These are phyloP conservation scores for Loriculus beryllinus DNA, from an alignment of 2,797 vertebrate species.

Conservation along the genomic window DNA sequence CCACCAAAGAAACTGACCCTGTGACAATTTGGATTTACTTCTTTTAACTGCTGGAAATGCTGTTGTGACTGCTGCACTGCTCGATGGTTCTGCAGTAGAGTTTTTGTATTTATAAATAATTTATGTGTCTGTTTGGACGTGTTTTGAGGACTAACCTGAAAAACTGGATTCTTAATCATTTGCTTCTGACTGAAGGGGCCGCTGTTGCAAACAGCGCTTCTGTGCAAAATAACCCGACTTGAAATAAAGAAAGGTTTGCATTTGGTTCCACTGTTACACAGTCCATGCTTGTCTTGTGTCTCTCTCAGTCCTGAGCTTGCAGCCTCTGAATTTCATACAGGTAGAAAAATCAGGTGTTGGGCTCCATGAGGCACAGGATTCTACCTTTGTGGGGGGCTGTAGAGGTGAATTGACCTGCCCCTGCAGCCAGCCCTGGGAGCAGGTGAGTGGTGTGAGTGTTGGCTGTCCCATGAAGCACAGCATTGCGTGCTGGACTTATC, in stretches of 20 bases:
- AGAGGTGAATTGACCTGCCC: neutral
- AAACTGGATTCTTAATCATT: neutral
- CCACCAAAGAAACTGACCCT: neutral
- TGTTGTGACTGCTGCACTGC: neutral
- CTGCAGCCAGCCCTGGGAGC: neutral
- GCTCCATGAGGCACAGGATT: neutral
- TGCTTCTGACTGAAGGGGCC: neutral
- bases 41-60: neutral
- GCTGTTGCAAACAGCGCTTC: neutral
- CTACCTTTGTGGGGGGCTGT: neutral
- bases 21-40: neutral
- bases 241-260: conserved; percentile 55
- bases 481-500: accelerated
- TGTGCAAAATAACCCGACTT: neutral
- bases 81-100: neutral
- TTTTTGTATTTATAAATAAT: conserved; percentile 18
- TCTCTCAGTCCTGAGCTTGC: neutral
- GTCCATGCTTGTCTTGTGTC: neutral
- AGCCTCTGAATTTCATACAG: neutral
- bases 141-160: neutral
- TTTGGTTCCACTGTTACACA: neutral
- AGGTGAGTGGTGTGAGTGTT: accelerated
- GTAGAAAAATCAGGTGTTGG: neutral
- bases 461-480: neutral
- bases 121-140: neutral